Percentiles rank a stretch among this genome's conserved stretches.
These are phyloP conservation scores for Petrocephalus sullivani DNA, from an alignment of 2,797 vertebrate genomes.

Conservation along the genomic window DNA sequence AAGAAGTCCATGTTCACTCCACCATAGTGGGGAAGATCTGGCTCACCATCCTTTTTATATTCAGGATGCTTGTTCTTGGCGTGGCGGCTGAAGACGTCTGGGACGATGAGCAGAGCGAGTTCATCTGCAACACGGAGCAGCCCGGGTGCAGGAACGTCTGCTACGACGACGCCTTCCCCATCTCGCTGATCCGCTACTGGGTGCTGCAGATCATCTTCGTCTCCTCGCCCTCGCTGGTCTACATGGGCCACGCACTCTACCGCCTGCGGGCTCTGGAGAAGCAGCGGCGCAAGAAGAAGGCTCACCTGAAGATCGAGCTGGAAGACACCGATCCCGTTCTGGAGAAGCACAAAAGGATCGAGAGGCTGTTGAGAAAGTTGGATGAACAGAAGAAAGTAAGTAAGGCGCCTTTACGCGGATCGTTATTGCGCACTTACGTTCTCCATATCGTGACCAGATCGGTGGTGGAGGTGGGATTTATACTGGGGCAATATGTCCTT, in stretches of 20 bases:
- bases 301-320: constrained; percentile 73
- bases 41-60: constrained; percentile 94
- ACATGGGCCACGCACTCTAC: constrained; percentile 90
- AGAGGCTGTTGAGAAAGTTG: constrained; percentile 77
- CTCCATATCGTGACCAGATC: constrained; percentile 90
- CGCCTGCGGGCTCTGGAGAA: constrained; percentile 83
- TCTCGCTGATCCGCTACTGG: constrained; percentile 93
- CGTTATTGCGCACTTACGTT: constrained; percentile 82
- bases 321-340: constrained; percentile 65
- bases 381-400: constrained; percentile 86
- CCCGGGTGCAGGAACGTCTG: constrained; percentile 90
- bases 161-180: constrained; percentile 89
- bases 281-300: constrained; percentile 77
- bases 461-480: constrained; percentile 83
- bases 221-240: constrained; percentile 86
- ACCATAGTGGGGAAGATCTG: constrained; percentile 94
- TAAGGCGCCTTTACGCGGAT: constrained; percentile 84
- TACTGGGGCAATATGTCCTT: constrained; percentile 83
- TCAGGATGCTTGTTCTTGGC: constrained; percentile 88
- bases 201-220: constrained; percentile 93
- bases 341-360: constrained; percentile 74
- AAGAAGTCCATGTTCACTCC: constrained; percentile 92
- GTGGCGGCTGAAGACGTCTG: constrained; percentile 90
- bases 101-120: constrained; percentile 89
- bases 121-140: constrained; percentile 91